A percentile compares a stretch with the other conserved stretches of the same genome.
Conservation (phyloP, 1,140 invertebrate genomes). For the Rhyzopertha dominica region DNA sequence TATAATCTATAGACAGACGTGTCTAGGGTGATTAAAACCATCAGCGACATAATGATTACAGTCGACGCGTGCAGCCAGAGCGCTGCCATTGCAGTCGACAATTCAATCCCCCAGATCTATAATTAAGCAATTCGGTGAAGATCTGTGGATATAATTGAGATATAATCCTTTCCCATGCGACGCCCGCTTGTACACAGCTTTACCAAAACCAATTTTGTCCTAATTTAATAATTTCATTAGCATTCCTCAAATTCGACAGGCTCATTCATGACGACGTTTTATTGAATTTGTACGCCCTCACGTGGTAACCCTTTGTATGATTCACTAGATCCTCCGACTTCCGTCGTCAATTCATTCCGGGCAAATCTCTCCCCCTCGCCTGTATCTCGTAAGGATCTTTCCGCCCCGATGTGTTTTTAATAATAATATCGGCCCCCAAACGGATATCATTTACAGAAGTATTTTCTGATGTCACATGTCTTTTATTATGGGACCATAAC, state of each 20-base stretch:
- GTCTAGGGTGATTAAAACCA: no score
- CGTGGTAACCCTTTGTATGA: conserved; percentile 7
- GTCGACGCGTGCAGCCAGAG: no score
- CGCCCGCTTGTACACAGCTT: no score
- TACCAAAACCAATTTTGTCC: no score
- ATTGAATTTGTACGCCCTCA: conserved; percentile 8
- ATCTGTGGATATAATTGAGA: no score
- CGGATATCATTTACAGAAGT: conserved; percentile 29
- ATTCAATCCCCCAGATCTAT: no score
- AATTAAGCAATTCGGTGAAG: no score
- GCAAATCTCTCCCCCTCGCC: conserved; percentile 1
- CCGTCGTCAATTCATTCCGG: conserved; percentile 1
- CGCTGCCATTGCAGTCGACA: no score
- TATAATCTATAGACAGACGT: no score
- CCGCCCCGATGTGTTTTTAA: conserved; percentile 25
- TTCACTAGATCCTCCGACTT: conserved; percentile 1
- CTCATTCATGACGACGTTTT: conserved; percentile 8
- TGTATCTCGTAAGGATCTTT: conserved; percentile 20
- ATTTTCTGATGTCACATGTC: conserved; percentile 35
- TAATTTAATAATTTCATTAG: conserved; percentile 1
- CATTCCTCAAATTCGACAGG: conserved; percentile 4
- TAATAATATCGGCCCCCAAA: conserved; percentile 19
- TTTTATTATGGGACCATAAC: conserved; percentile 19
- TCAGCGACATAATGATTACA: no score
- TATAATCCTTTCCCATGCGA: no score